Conservation (phyloP, 2,113 vertebrate species). For the Myiopsitta monachus region DNA sequence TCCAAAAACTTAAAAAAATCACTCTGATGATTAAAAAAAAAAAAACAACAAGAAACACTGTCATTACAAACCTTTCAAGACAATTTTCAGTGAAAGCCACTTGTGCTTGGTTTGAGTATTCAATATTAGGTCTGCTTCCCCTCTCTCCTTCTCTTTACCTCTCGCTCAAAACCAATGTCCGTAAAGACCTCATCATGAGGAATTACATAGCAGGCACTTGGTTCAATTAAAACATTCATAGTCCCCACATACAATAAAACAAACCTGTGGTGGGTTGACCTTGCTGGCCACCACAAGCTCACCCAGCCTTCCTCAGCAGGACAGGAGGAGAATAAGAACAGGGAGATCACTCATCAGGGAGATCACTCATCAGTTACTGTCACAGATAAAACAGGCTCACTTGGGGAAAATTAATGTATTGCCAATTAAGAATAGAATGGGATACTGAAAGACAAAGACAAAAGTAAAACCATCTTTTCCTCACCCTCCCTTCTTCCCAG, state of each 20-base stretch:
- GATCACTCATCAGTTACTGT: not conserved
- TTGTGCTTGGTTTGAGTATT: not conserved
- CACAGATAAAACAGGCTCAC: not conserved
- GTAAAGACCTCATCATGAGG: not conserved
- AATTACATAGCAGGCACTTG: not conserved
- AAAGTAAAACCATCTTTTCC: not conserved
- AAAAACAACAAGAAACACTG: not conserved
- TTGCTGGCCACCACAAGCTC: not conserved
- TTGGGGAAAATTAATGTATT: not conserved
- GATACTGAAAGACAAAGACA: not conserved
- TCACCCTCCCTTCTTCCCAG: not conserved
- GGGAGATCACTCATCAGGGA: not conserved
- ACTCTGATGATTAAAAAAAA: not conserved
- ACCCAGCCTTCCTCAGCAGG: not conserved
- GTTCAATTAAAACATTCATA: not conserved
- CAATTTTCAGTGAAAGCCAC: slow-evolving; percentile 12
- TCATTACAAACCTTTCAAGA: slow-evolving; percentile 1
- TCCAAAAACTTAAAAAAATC: not conserved
- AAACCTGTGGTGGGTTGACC: not conserved
- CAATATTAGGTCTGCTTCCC: not conserved
- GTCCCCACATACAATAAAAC: not conserved
- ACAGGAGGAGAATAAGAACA: not conserved
- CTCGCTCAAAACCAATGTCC: not conserved
- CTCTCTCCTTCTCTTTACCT: not conserved
- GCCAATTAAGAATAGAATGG: not conserved